Evolutionary conservation across 2,797 vertebrate genomes (phyloP).

Genomic region (Melanitta fusca): DNA sequence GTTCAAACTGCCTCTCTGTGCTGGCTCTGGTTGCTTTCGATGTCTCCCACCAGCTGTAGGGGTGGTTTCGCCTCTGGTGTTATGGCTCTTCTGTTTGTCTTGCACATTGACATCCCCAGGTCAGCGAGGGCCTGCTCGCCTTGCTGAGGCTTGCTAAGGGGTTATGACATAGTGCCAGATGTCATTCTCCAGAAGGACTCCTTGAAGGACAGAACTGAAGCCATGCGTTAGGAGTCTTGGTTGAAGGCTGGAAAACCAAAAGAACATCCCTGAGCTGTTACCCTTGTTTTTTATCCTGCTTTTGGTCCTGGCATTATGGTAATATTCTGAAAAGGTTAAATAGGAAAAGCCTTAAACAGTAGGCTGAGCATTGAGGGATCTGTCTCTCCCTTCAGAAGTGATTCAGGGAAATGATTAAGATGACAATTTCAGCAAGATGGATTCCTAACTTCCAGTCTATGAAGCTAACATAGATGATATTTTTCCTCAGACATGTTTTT

Average conservation of each 20-base stretch:
- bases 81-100: background rate
- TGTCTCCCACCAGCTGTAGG: background rate
- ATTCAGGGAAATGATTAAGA: background rate
- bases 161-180: background rate
- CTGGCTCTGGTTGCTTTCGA: background rate
- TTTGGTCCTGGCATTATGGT: background rate
- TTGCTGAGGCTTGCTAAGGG: no score
- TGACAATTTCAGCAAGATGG: background rate
- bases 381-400: background rate
- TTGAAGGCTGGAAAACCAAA: background rate
- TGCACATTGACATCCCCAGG: no score
- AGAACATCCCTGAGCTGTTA: background rate
- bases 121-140: no score
- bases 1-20: background rate
- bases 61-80: background rate
- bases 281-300: background rate
- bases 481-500: background rate
- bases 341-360: rapidly evolving
- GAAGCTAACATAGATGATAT: background rate
- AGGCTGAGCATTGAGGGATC: background rate
- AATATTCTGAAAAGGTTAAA: background rate
- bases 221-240: rapidly evolving
- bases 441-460: background rate
- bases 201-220: background rate
- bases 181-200: background rate